phyloP scores from a whole-genome alignment of 2,797 vertebrate species.

The Amniataba percoides region DNA sequence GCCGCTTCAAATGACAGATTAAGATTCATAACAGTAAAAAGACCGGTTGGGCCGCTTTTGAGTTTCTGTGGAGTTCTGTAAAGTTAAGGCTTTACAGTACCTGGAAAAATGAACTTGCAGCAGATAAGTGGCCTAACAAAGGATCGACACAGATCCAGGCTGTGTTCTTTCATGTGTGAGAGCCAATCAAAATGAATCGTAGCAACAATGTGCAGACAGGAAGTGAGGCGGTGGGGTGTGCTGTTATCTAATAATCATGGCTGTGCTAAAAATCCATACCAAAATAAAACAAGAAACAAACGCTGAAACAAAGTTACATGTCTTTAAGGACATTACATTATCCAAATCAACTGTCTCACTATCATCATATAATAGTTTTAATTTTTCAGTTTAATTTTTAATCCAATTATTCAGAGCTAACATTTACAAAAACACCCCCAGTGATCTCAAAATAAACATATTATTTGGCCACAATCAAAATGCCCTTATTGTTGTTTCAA shows the following conservation, averaged over 20 bases:
- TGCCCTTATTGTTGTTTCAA: background rate
- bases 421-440: background rate
- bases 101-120: slow-evolving; percentile 1
- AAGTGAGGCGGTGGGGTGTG: background rate
- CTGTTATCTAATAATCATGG: background rate
- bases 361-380: background rate
- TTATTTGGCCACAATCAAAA: background rate
- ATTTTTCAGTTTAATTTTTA: background rate
- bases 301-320: too few species aligned
- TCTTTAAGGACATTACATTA: slow-evolving; percentile 6
- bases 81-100: background rate
- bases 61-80: slow-evolving; percentile 45
- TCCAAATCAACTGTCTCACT: background rate
- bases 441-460: background rate
- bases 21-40: background rate
- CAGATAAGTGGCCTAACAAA: slow-evolving; percentile 9
- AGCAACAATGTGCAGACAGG: background rate
- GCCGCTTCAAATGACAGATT: slow-evolving; percentile 27
- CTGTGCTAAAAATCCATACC: background rate
- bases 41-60: slow-evolving; percentile 62
- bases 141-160: background rate
- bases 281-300: slow-evolving; percentile 2
- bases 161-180: background rate
- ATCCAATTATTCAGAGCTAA: background rate
- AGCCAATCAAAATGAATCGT: background rate